A percentile compares a stretch with the other conserved stretches of the same genome.
These are phyloP conservation scores for Rhinopomastus cyanomelas DNA, from an alignment of 2,113 vertebrate genomes.

Conservation along the genomic window DNA sequence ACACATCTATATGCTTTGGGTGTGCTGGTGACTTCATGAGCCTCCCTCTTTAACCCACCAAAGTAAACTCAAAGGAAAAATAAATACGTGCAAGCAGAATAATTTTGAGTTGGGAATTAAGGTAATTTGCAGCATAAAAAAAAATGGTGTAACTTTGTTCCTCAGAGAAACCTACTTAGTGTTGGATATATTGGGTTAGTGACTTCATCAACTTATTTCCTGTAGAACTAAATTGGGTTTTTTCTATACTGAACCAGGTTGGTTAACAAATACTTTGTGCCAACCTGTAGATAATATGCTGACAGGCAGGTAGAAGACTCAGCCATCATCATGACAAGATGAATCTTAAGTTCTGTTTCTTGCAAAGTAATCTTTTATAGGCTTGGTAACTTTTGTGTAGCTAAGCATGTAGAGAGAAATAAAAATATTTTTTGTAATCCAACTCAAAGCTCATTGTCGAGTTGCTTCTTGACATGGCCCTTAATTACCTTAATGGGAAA, in stretches of 20 bases:
- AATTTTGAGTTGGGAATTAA: neutral
- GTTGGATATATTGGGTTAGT: neutral
- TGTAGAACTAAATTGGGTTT: neutral
- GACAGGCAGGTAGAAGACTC: neutral
- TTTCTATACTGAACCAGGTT: neutral
- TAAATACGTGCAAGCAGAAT: neutral
- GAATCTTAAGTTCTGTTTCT: conserved; percentile 5
- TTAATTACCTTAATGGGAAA: conserved; percentile 3
- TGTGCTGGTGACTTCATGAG: conserved; percentile 30
- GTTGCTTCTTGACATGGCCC: neutral
- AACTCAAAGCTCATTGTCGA: neutral
- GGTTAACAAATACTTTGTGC: neutral
- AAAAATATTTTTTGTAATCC: neutral
- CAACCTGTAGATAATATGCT: neutral
- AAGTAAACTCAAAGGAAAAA: conserved; percentile 19
- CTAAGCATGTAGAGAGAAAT: neutral
- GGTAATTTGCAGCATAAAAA: neutral
- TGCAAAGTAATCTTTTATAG: neutral
- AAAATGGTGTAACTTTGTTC: neutral
- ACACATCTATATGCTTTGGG: neutral
- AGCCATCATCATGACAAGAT: neutral
- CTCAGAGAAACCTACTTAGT: neutral
- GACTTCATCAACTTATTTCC: neutral
- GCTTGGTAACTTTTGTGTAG: conserved; percentile 5
- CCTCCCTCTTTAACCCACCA: neutral